These are phyloP conservation scores for Trimorus sp. DNA, from an alignment of 2,888 invertebrate species.

Conservation along the genomic window DNA sequence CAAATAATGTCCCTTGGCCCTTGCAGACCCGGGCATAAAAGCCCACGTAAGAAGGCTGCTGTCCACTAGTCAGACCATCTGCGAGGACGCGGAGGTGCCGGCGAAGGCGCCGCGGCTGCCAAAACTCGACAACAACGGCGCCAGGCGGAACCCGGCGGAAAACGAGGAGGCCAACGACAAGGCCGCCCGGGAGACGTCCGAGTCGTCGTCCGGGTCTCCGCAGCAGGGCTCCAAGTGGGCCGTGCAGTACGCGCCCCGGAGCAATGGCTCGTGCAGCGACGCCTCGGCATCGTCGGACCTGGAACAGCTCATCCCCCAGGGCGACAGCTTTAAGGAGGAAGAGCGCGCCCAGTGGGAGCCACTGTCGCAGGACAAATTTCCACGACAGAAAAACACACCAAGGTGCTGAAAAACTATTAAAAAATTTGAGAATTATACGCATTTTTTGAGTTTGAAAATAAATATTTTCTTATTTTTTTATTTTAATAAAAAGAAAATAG, in stretches of 20 bases:
- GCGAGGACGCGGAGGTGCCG: slow-evolving; percentile 81
- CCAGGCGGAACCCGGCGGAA: slow-evolving; percentile 69
- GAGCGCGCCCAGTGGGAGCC: slow-evolving; percentile 84
- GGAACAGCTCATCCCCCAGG: slow-evolving; percentile 80
- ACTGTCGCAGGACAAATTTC: slow-evolving; percentile 81
- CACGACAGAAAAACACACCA: slow-evolving; percentile 79
- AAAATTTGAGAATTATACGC: no score
- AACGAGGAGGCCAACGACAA: slow-evolving; percentile 74
- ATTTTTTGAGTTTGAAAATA: no score
- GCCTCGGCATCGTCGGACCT: slow-evolving; percentile 80
- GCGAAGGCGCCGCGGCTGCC: slow-evolving; percentile 64
- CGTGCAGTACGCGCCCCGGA: slow-evolving; percentile 81
- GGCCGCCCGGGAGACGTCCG: slow-evolving; percentile 71
- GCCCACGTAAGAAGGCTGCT: slow-evolving; percentile 89
- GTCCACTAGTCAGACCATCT: slow-evolving; percentile 82
- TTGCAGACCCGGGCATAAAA: slow-evolving; percentile 90
- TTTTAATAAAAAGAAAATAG: no score
- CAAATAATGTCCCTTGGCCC: no score
- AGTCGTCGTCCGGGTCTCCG: slow-evolving; percentile 71
- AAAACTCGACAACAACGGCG: slow-evolving; percentile 67
- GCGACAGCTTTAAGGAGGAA: slow-evolving; percentile 82
- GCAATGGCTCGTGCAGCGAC: slow-evolving; percentile 84
- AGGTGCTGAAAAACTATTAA: slow-evolving; percentile 68
- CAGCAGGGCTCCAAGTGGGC: slow-evolving; percentile 67
- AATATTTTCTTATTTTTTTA: no score